Base-by-base conservation (phyloP, 2,113 vertebrate genomes). In the Dipodomys spectabilis region DNA sequence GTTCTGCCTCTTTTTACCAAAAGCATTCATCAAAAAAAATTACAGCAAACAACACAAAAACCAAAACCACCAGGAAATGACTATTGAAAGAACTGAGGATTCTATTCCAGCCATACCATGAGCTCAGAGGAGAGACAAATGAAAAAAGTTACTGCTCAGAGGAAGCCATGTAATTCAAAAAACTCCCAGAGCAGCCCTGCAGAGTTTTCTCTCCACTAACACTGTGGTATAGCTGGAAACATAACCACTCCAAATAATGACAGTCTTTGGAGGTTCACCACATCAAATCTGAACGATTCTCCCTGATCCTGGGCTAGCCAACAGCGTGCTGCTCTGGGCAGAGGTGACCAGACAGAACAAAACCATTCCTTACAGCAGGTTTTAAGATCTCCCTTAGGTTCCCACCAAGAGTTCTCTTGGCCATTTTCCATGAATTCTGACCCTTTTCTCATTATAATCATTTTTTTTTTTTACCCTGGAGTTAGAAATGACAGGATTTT, bases 361-460 rank as follows among this genome's bases (percentile, higher is more conserved):
- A 78, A 20, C 13, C 35, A 39, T 11, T 35, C 22, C 25, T 12
- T 32, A 68, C 22, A 73, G 44, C 30, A 18, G 15, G 23, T 67
- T 10, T 35, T 28, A 28, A 2, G 7, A 11, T 32, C 2, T 84
- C 28, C 6, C 1, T 25, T 80, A 11, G 62, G 1, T 0, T 1
- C 25, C 39, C 30, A 1, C 20, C 23, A 27, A 25, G 39, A 83
- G 4, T 74, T 53, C 77, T 72, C 27, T 39, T 30, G 44, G 53
- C 7, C 35, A 64, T 39, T 81, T 84, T 0, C 19, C 9, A 6
- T 4, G 1, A 35, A 11, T 18, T 2, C 60, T 25, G 72, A 68
- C 39, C 45, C 64, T 68, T 73, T 11, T n/a, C 19, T 92, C 13
- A 39, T 67, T 16, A 4, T 30, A 6, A 1, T 30, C 18, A 25